phyloP scores from a whole-genome alignment of 2,888 invertebrate genomes.

The Rotaria socialis region DNA sequence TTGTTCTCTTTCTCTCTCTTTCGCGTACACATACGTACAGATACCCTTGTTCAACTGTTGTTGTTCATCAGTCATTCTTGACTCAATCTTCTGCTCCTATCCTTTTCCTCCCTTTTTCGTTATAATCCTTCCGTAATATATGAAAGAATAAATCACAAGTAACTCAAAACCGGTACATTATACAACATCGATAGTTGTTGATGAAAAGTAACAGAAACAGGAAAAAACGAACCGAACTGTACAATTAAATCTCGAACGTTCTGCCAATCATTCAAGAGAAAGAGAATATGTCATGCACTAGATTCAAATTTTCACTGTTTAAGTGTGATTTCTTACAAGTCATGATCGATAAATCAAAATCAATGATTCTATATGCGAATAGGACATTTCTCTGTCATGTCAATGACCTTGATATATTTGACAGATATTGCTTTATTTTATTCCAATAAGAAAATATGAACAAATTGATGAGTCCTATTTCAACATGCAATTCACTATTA shows the following conservation, averaged over 20 bases:
- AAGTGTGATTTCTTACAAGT: neutral
- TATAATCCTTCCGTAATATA: too few relatives aligned
- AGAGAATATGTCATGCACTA: neutral
- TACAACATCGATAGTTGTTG: neutral
- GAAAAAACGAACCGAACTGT: neutral
- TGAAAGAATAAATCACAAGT: too few relatives aligned
- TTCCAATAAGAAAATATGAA: neutral
- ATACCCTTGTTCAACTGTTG: too few relatives aligned
- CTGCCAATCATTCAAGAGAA: neutral
- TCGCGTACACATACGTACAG: too few relatives aligned
- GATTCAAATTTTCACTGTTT: neutral
- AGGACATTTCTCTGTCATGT: neutral
- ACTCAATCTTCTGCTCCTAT: too few relatives aligned
- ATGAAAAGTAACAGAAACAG: neutral
- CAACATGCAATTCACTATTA: too few relatives aligned
- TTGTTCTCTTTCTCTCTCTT: too few relatives aligned
- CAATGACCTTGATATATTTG: neutral
- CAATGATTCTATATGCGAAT: neutral
- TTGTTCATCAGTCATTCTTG: too few relatives aligned
- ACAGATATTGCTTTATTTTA: neutral
- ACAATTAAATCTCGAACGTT: neutral
- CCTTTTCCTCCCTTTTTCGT: too few relatives aligned
- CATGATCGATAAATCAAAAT: neutral
- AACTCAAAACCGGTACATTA: too few relatives aligned
- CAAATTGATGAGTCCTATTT: neutral